phyloP scores from a whole-genome alignment of 2,797 vertebrate species.

The Gouania willdenowi region DNA sequence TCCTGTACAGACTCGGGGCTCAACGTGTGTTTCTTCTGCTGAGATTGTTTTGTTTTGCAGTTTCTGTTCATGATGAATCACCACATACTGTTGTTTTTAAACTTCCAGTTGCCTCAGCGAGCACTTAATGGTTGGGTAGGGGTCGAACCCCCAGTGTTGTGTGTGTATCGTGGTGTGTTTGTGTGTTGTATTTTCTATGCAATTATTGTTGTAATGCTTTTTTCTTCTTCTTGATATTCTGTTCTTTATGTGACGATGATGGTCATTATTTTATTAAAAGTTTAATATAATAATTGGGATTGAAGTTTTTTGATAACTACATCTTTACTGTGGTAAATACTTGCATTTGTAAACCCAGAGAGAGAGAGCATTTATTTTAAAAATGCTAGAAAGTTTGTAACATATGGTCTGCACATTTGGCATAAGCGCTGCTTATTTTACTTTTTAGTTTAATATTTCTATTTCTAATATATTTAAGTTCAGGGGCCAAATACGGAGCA shows the following conservation, averaged over 20 bases:
- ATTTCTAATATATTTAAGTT: no score
- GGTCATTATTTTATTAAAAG: conserved; percentile 78
- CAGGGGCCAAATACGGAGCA: no score
- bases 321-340: no score
- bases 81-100: conserved; percentile 37
- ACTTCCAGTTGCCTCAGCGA: conserved; percentile 40
- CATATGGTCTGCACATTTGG: no score
- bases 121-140: conserved; percentile 43
- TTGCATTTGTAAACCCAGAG: no score
- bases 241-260: conserved; percentile 71
- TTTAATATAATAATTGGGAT: conserved; percentile 44
- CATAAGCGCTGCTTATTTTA: no score
- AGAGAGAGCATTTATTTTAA: no score
- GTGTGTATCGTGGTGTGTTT: conserved; percentile 27
- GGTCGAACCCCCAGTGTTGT: conserved; percentile 15
- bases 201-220: conserved; percentile 66
- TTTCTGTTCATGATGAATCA: conserved; percentile 28
- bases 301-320: no score
- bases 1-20: conserved; percentile 32
- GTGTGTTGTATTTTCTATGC: conserved; percentile 70
- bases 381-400: no score
- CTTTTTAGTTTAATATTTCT: no score
- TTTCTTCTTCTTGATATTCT: conserved; percentile 51
- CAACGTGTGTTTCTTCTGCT: conserved; percentile 22
- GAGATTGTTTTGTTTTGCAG: conserved; percentile 8